phyloP scores from a whole-genome alignment of 1,140 invertebrate genomes.

The Temnothorax curvispinosus region DNA sequence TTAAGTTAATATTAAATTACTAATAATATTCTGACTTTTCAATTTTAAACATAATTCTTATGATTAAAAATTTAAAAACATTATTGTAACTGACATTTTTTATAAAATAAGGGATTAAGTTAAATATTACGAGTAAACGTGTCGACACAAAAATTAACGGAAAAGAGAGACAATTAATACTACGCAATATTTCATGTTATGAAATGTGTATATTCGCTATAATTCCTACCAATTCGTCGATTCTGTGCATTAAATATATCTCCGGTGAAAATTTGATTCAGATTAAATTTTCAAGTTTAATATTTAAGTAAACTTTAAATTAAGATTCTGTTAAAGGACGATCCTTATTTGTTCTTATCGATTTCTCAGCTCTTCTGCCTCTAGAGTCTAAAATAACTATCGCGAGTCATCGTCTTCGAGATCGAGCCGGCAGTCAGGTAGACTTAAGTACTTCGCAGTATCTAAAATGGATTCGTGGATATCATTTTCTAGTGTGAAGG shows the following conservation, averaged over 20 bases:
- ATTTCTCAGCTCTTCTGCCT: background rate
- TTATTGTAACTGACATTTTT: background rate
- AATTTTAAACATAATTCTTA: background rate
- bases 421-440: conserved; percentile 11
- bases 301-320: conserved; percentile 24
- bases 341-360: background rate
- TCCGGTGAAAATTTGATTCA: background rate
- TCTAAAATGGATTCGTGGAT: background rate
- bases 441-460: background rate
- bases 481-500: conserved; percentile 1
- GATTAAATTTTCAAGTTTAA: conserved; percentile 20
- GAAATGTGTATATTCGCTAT: background rate
- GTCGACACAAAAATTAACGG: background rate
- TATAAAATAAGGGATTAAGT: background rate
- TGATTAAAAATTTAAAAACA: background rate
- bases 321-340: background rate
- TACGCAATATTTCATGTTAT: background rate
- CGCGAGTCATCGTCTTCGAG: background rate
- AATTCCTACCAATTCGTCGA: background rate
- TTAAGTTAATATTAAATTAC: background rate
- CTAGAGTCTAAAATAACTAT: background rate
- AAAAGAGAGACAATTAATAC: background rate
- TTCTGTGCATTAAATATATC: background rate
- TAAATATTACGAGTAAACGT: background rate
- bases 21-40: background rate